Conservation (phyloP, 2,888 invertebrate species). For the Tipula lateralis region DNA sequence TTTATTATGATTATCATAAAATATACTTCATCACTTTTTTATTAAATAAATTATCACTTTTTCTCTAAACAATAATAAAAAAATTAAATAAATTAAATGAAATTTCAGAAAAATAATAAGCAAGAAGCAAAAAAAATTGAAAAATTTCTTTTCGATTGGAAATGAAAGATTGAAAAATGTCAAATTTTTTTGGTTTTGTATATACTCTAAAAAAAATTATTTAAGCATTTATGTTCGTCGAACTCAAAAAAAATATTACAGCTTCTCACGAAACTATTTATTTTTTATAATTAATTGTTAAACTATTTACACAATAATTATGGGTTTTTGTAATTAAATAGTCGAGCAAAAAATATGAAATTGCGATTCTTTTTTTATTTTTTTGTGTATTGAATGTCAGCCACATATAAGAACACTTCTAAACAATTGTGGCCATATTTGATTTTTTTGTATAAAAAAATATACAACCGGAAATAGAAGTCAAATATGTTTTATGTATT, state of each 20-base stretch:
- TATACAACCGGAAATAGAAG: not conserved
- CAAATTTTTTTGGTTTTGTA: not conserved
- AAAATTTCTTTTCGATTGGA: not conserved
- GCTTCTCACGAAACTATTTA: not conserved
- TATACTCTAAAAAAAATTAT: not conserved
- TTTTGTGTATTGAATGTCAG: constrained; percentile 28
- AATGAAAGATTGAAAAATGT: constrained; percentile 3
- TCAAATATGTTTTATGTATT: not conserved
- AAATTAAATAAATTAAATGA: not conserved
- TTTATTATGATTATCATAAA: constrained; percentile 12
- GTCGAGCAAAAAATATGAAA: constrained; percentile 13
- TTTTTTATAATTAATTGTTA: not conserved
- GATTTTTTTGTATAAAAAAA: constrained; percentile 13
- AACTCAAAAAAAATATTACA: not conserved
- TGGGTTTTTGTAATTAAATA: not conserved
- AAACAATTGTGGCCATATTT: constrained; percentile 29
- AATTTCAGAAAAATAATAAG: not conserved
- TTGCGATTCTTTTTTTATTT: constrained; percentile 29
- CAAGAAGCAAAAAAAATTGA: not conserved
- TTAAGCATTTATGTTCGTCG: constrained; percentile 5
- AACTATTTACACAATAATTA: constrained; percentile 24
- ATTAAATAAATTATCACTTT: constrained; percentile 11
- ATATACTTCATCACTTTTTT: not conserved
- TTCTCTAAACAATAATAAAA: constrained; percentile 4
- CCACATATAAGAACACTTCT: constrained; percentile 29